A percentile compares a stretch with the other conserved stretches of the same genome.
These are phyloP conservation scores for Pangasius mekongensis DNA, from an alignment of 2,797 vertebrate genomes.

Conservation along the genomic window DNA sequence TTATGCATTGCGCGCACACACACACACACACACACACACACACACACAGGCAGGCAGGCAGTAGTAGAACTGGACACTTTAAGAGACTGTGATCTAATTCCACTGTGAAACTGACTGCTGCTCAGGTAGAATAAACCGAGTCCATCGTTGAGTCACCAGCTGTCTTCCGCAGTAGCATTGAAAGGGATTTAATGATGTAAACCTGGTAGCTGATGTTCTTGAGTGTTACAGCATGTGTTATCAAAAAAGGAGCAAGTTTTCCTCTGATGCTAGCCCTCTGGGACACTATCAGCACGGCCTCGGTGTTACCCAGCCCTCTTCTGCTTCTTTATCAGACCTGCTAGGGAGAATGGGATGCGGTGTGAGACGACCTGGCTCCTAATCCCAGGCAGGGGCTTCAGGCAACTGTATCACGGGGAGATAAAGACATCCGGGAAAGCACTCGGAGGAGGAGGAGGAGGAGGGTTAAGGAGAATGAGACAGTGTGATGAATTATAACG, in stretches of 20 bases:
- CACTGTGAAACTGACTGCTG: neutral
- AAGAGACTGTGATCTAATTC: neutral
- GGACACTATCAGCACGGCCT: conserved; percentile 40
- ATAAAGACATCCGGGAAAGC: conserved; percentile 47
- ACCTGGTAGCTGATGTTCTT: conserved; percentile 50
- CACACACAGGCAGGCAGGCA: neutral
- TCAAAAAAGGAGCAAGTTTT: conserved; percentile 61
- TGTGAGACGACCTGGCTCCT: conserved; percentile 50
- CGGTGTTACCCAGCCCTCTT: neutral
- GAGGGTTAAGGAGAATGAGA: conserved; percentile 2
- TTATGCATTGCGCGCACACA: neutral
- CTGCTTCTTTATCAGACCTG: conserved; percentile 53
- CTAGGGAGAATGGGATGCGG: conserved; percentile 35
- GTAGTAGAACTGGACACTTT: neutral
- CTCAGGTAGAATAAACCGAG: neutral
- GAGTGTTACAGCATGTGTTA: conserved; percentile 61
- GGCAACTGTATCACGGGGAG: conserved; percentile 42
- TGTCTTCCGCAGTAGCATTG: neutral
- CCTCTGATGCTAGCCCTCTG: conserved; percentile 63
- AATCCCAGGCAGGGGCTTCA: conserved; percentile 32
- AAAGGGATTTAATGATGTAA: conserved; percentile 32
- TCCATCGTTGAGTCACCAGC: neutral
- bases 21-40: neutral
- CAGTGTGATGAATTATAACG: neutral
- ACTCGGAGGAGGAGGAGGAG: neutral